A percentile compares a stretch with the other conserved stretches of the same genome.
Evolutionary conservation across 1,140 invertebrate genomes (phyloP).

Genomic region (Potamilus streckersoni): DNA sequence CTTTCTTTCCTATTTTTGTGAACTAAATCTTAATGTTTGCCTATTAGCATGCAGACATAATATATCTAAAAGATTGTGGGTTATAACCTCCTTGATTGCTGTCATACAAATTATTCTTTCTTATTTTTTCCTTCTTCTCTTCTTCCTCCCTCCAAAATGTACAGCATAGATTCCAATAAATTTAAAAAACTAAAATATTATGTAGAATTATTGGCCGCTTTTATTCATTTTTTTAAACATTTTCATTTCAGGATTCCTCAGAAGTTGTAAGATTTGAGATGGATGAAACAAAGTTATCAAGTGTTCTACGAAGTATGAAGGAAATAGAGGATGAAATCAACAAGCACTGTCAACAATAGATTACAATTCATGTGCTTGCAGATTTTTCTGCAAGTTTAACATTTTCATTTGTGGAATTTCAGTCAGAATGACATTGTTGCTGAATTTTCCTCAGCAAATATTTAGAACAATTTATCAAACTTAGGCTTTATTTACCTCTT

Average conservation of each 20-base stretch:
- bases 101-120: not conserved
- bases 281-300: constrained; percentile 51
- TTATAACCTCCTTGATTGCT: too few relatives aligned
- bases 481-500: too few relatives aligned
- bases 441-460: too few relatives aligned
- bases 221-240: constrained; percentile 1
- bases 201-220: not conserved
- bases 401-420: too few relatives aligned
- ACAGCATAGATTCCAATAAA: not conserved
- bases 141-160: not conserved
- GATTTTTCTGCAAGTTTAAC: too few relatives aligned
- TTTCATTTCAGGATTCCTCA: constrained; percentile 45
- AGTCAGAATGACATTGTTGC: too few relatives aligned
- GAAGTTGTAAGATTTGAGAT: constrained; percentile 62
- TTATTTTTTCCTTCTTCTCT: not conserved
- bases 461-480: too few relatives aligned
- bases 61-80: too few relatives aligned
- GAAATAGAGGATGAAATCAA: constrained; percentile 59
- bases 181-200: not conserved
- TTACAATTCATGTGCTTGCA: too few relatives aligned
- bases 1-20: too few relatives aligned
- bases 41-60: too few relatives aligned
- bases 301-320: constrained; percentile 55
- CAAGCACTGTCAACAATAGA: constrained; percentile 49
- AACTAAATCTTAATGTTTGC: too few relatives aligned